Percentiles rank a stretch among this genome's conserved stretches.
These are phyloP conservation scores for Zapornia atra DNA, from an alignment of 2,113 vertebrate species.

Conservation along the genomic window DNA sequence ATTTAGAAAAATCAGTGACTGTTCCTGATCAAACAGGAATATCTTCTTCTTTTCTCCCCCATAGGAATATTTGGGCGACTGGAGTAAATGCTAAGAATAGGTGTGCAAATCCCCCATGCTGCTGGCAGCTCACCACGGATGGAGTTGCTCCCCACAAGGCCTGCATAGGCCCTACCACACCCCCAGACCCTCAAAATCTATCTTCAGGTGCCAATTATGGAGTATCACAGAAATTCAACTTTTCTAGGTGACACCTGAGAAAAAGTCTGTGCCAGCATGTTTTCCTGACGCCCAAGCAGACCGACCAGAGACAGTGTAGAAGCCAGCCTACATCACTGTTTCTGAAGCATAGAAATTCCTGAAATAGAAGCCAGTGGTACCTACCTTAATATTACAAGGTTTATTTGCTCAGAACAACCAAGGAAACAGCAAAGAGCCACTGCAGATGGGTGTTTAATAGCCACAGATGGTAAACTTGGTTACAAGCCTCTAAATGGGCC, in stretches of 20 bases:
- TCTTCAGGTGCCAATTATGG: rapidly evolving
- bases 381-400: not conserved
- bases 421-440: not conserved
- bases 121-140: not conserved
- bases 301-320: not conserved
- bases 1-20: not conserved
- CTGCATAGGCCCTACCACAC: not conserved
- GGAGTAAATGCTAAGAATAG: not conserved
- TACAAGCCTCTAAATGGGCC: not conserved
- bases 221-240: not conserved
- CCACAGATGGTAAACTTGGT: not conserved
- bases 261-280: not conserved
- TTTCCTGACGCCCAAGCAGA: not conserved
- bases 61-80: not conserved
- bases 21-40: not conserved
- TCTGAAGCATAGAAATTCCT: not conserved
- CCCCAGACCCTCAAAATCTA: not conserved
- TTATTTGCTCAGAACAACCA: not conserved
- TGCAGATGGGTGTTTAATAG: not conserved
- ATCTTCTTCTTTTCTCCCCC: not conserved
- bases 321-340: not conserved
- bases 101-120: not conserved
- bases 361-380: rapidly evolving
- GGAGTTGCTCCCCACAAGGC: not conserved
- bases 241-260: not conserved